Conservation (phyloP, 1,140 invertebrate species). For the Oppia nitens region DNA sequence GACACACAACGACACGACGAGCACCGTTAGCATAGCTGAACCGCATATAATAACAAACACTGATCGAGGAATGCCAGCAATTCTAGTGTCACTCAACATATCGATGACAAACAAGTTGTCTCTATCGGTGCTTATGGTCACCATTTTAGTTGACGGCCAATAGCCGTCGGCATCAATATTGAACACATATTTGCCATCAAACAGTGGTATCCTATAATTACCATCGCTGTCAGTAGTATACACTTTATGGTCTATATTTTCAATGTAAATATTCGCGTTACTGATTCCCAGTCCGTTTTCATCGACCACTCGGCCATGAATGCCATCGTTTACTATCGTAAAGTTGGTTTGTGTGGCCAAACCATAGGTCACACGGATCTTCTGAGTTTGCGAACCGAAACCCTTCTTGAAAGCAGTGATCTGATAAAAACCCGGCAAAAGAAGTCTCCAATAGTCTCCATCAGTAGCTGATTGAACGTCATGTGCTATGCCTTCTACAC, state of each 20-base stretch:
- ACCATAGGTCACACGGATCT: not conserved
- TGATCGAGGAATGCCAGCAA: conserved; percentile 50
- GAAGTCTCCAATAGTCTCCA: conserved; percentile 85
- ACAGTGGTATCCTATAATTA: conserved; percentile 75
- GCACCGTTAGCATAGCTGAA: conserved; percentile 6
- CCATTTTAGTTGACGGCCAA: conserved; percentile 33
- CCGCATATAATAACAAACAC: conserved; percentile 38
- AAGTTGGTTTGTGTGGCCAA: not conserved
- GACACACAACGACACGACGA: conserved; percentile 8
- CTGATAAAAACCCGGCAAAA: conserved; percentile 70
- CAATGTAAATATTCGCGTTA: conserved; percentile 53
- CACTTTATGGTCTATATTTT: conserved; percentile 50
- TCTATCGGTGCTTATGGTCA: not conserved
- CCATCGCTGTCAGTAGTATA: conserved; percentile 55
- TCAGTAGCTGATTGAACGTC: conserved; percentile 42
- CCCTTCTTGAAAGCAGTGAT: conserved; percentile 41
- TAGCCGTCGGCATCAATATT: conserved; percentile 39
- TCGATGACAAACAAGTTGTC: conserved; percentile 38
- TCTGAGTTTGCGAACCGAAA: conserved; percentile 12
- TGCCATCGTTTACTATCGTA: conserved; percentile 40
- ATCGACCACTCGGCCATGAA: conserved; percentile 67
- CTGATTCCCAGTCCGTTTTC: conserved; percentile 49
- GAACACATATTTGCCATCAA: conserved; percentile 44
- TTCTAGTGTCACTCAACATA: conserved; percentile 41
- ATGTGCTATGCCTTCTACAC: conserved; percentile 52